Evolutionary conservation across 1,140 invertebrate species (phyloP), one percentile per base, ranked within the genome.

Genomic region (Tetramorium simillimum): DNA sequence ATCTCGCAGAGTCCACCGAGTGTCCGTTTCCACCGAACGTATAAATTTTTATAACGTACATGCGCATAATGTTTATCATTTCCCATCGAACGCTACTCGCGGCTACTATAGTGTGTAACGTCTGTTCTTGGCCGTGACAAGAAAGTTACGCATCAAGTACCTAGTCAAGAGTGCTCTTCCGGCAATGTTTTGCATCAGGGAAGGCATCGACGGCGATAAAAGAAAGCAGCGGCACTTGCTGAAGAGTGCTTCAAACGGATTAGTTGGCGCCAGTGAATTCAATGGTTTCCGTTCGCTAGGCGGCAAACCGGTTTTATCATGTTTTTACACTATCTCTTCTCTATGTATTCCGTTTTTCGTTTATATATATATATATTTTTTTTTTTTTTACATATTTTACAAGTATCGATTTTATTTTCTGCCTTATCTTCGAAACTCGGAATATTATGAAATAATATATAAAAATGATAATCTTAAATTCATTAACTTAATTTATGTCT

Each of bases 161-260:
- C 77, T 65, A 82, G 89, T 93, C 92, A 88, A 93, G 92, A 90
- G 92, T 75, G 78, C 86, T 86, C 91, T 93, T 93, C 92, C 92
- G 92, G 92, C 77, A 88, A 88, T 89, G 91, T 87, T 90, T 69
- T 84, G 72, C 86, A 85, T 93, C 88, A 88, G 56, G 86, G 53
- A 87, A 90, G 72, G 65, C 77, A 90, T 80, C 78, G 65, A 72
- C 49, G 85, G 37, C 87, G 56, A 70, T 62, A 67, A 86, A 88
- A 87, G 63, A 88, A 72, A 86, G 73, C 76, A 58, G 56, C 62
- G 62, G 80, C 77, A 85, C 87, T 93, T 75, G 85, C 70, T 69
- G 69, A 89, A 91, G 86, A 67, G 82, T 88, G 46, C 87, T 89
- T 86, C 63, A 82, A 72, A 86, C 82, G 87, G 87, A 91, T 92